A percentile compares a stretch with the other conserved stretches of the same genome.
phyloP scores from a whole-genome alignment of 2,888 invertebrate species.

The Drosophila atripex region DNA sequence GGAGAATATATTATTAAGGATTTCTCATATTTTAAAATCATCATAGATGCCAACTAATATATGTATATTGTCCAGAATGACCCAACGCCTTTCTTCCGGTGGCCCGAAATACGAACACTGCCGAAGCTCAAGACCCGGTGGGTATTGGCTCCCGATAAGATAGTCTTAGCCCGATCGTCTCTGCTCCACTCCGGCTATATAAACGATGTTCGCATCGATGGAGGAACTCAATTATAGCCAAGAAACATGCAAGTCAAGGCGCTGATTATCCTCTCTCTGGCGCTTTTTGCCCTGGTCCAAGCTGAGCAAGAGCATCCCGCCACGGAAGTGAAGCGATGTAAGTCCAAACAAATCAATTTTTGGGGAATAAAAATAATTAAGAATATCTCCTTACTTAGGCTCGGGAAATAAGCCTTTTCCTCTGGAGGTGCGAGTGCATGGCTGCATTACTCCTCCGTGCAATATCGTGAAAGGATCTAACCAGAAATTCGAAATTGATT shows the following conservation, averaged over 20 bases:
- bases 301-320: constrained; percentile 41
- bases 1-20: too few species aligned
- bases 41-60: too few species aligned
- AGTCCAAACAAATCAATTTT: constrained; percentile 9
- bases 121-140: neutral
- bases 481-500: constrained; percentile 78
- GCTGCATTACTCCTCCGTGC: constrained; percentile 81
- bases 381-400: constrained; percentile 47
- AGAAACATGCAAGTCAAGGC: constrained; percentile 48
- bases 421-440: constrained; percentile 69
- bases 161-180: constrained; percentile 14
- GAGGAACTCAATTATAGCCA: constrained; percentile 25
- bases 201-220: constrained; percentile 33
- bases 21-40: too few species aligned
- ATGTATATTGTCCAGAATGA: neutral
- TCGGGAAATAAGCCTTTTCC: constrained; percentile 74
- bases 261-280: constrained; percentile 40
- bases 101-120: neutral
- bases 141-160: constrained; percentile 19
- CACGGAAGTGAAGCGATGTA: constrained; percentile 72
- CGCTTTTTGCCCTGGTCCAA: constrained; percentile 30
- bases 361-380: neutral
- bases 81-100: neutral
- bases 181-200: constrained; percentile 28
- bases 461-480: constrained; percentile 74